Base-by-base conservation (phyloP, 1,140 invertebrate species). In the silkworm (Bombyx mori) region DNA sequence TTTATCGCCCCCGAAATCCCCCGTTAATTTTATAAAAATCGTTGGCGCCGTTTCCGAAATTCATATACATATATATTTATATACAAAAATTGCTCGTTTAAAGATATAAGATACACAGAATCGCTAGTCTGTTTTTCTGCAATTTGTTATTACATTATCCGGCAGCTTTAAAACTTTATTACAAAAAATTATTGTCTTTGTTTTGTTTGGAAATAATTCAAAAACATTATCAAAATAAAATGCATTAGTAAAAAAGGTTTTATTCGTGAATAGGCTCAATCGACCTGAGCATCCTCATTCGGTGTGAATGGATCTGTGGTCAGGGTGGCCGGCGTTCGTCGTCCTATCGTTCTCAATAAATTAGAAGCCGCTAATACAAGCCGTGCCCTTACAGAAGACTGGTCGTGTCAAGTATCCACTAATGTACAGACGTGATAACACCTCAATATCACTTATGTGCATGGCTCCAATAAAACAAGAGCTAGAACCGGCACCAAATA, bases 311-410 rank as follows among this genome's bases (percentile, higher is more conserved):
- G 76, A 76, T 71, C 68, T 61, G 62, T 73, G 78, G 67, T 65
- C 79, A 69, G 83, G 83, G 83, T 86, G 83, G 83, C 81, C 83
- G 79, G 73, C 80, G 81, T 82, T 78, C 73, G 82, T 84, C 83
- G 78, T 76, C 65, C 73, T 86, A 86, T 86, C 83, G 74, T 77
- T 80, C 77, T 72, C 77, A 86, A 86, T 86, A 86, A 86, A 86
- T 86, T 86, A 86, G 79, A 65, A 79, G 75, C 80, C 75, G 71
- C 80, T 84, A 82, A 86, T 78, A 84, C 83, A 82, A 82, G 75
- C 75, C 71, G 62, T 79, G 75, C 73, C 79, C 75, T 83, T 80
- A 83, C 82, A 84, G 83, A 82, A 82, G 81, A 86, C 83, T 86
- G 80, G 79, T 71, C 75, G 78, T 79, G 81, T 82, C 79, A 84